Evolutionary conservation across 2,797 vertebrate genomes (phyloP).

Genomic region (Microhierax caerulescens): DNA sequence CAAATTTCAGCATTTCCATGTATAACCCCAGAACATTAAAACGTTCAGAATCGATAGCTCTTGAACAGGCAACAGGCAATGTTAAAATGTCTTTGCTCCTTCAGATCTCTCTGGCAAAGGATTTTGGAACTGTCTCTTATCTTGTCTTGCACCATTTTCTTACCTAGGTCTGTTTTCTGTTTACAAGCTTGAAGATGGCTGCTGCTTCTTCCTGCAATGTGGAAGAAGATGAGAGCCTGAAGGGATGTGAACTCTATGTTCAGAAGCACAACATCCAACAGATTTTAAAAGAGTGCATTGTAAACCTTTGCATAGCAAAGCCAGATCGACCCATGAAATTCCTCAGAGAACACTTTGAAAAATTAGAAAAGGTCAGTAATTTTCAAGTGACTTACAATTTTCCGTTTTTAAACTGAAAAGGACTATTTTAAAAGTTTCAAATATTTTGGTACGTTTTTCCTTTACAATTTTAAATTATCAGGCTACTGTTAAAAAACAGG

Average conservation of each 20-base stretch:
- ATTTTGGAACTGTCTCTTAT: background rate
- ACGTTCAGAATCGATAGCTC: background rate
- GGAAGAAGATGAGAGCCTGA: slow-evolving; percentile 94
- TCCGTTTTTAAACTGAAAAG: background rate
- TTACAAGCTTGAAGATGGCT: slow-evolving; percentile 84
- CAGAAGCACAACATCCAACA: slow-evolving; percentile 96
- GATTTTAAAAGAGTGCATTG: slow-evolving; percentile 95
- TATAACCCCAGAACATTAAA: background rate
- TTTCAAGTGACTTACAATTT: background rate
- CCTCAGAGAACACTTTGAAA: slow-evolving; percentile 95
- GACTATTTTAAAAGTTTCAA: background rate
- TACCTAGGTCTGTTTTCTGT: slow-evolving; percentile 43
- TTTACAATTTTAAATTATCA: background rate
- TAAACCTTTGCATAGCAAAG: slow-evolving; percentile 93
- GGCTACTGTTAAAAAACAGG: background rate
- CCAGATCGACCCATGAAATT: slow-evolving; percentile 96
- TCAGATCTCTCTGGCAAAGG: background rate
- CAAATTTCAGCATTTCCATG: background rate
- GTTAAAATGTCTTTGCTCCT: background rate
- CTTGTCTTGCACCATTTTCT: slow-evolving; percentile 47
- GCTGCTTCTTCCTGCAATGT: slow-evolving; percentile 80
- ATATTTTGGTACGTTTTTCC: background rate
- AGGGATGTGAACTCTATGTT: slow-evolving; percentile 94
- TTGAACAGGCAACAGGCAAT: background rate
- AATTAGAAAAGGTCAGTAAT: slow-evolving; percentile 93